Base-by-base conservation (phyloP, 2,888 invertebrate genomes). In the Macrophya annulata region DNA sequence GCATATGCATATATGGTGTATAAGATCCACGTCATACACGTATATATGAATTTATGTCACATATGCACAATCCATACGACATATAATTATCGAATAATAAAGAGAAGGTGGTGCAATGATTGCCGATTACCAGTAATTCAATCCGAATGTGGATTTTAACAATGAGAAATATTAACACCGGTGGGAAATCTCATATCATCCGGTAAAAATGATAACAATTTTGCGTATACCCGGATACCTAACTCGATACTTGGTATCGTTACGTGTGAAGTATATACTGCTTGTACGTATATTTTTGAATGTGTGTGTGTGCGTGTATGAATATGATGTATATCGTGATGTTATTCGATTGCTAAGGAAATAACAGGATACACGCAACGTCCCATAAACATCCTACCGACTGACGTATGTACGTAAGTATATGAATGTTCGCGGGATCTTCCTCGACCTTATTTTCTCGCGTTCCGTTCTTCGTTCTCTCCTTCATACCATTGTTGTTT, bases 351-450 rank as follows among this genome's bases (percentile, higher is more conserved):
- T 90, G 90, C 91, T 90, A 91, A 91, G 90, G 92, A 91, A 92
- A 93, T 93, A 93, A 92, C 93, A 93, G 93, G 93, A 93, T 93
- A 93, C 55, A 6, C 91, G 91, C 91, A 92, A 93, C 93, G 93
- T 93, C 93, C 93, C 90, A 92, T 93, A 92, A 91, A 92, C 92
- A 93, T 92, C 92, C 92, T 90, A 88, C 87, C 82, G 84, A 84
- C 82, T 48, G 51, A 83, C 72, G 76, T 71, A 51, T 6, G 15
- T 8, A 48, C 15, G n/a, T n/a, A n/a, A n/a, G n/a, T n/a, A n/a
- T n/a, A n/a, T n/a, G n/a, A n/a, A 9, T 4, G 48, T 15, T 48
- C 48, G 48, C 17, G 10, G 65, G 83, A 85, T 81, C 84, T 85
- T 77, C 48, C 25, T 51, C 83, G 68, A 37, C 68, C 51, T 71